Evolutionary conservation across 2,888 invertebrate genomes (phyloP).

Genomic region (Sisyra nigra): DNA sequence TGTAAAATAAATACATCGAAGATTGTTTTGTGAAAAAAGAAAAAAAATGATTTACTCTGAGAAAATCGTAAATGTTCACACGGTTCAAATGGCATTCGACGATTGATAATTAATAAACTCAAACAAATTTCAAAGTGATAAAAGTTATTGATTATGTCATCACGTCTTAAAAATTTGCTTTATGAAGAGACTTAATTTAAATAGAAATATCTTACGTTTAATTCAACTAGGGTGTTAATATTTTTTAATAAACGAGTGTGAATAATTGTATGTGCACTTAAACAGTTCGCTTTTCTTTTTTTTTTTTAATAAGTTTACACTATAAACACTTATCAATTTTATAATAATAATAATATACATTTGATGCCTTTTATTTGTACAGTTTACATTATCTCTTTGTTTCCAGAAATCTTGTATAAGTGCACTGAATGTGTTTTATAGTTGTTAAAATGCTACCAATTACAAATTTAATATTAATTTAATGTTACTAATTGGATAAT

Average conservation of each 20-base stretch:
- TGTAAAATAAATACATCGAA: background rate
- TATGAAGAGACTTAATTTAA: too few relatives aligned
- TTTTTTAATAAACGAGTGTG: conserved; percentile 2
- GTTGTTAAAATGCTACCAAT: background rate
- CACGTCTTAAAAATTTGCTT: too few relatives aligned
- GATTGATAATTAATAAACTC: background rate
- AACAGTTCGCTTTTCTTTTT: background rate
- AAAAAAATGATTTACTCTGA: background rate
- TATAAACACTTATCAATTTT: background rate
- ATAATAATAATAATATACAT: too few relatives aligned
- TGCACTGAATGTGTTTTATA: background rate
- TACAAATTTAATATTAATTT: background rate
- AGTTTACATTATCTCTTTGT: too few relatives aligned
- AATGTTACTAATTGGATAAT: background rate
- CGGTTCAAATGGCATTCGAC: background rate
- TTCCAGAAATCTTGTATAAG: too few relatives aligned
- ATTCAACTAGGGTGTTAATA: too few relatives aligned
- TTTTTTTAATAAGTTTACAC: background rate
- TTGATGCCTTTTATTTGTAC: too few relatives aligned
- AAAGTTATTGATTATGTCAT: too few relatives aligned
- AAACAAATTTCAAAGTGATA: too few relatives aligned
- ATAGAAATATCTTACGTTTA: too few relatives aligned
- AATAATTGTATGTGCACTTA: background rate
- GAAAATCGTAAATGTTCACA: background rate
- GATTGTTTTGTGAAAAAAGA: background rate